Evolutionary conservation across 2,113 vertebrate species (phyloP).

Genomic region (Piaya cayana): DNA sequence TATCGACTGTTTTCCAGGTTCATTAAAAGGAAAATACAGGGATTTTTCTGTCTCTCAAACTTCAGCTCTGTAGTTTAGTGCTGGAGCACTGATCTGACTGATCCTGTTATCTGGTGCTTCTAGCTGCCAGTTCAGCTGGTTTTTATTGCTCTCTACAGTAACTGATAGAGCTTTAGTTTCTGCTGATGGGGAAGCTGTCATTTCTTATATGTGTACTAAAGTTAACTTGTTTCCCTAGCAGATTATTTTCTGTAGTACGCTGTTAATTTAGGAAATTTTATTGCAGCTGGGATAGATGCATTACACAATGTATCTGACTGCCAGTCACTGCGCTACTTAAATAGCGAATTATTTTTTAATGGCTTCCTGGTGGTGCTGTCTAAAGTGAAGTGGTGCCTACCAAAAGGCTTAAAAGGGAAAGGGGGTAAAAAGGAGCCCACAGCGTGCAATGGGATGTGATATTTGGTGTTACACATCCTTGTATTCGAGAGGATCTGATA

Average conservation of each 20-base stretch:
- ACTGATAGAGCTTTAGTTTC: neutral
- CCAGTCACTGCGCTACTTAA: neutral
- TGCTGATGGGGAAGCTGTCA: neutral
- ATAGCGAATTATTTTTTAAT: neutral
- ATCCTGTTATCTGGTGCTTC: neutral
- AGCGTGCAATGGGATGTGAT: neutral
- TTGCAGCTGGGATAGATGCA: neutral
- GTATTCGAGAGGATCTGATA: neutral
- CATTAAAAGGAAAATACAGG: neutral
- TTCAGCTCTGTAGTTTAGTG: neutral
- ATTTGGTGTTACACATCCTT: neutral
- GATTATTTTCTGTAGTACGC: neutral
- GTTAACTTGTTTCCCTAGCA: neutral
- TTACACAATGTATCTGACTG: neutral
- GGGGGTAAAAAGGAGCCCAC: fast-evolving
- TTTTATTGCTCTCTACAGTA: neutral
- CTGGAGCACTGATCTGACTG: neutral
- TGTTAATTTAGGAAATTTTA: neutral
- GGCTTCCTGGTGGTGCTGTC: neutral
- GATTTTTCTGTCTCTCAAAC: neutral
- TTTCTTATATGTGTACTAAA: neutral
- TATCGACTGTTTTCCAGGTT: neutral
- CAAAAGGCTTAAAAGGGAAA: neutral
- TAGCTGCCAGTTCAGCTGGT: neutral
- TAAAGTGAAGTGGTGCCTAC: neutral